A percentile compares a stretch with the other conserved stretches of the same genome.
phyloP scores from a whole-genome alignment of 1,140 invertebrate genomes.

The Eriocheir sinensis region DNA sequence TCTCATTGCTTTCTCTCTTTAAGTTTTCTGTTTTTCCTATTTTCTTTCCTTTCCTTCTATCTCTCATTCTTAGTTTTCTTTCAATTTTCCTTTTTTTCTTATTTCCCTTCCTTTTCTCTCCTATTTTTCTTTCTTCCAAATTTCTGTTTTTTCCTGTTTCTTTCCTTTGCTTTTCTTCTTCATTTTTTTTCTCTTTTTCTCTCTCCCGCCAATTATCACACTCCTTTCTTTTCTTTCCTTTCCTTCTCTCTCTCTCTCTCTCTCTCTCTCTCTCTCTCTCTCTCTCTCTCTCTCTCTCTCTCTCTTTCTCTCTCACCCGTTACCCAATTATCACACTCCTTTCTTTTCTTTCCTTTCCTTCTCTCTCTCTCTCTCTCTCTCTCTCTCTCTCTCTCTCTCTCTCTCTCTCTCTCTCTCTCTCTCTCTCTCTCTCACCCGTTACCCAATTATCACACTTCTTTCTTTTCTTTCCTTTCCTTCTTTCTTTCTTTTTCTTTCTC shows the following conservation, averaged over 20 bases:
- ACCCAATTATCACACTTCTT: neutral
- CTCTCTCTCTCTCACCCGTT: neutral
- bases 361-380: neutral
- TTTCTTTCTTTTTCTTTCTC: neutral
- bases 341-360: constrained; percentile 10
- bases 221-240: neutral
- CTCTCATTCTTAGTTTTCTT: too few species aligned
- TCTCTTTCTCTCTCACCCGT: neutral
- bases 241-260: neutral
- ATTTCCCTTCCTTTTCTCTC: too few species aligned
- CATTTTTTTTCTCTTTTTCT: neutral
- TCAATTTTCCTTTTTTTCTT: too few species aligned
- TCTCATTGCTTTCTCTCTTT: too few species aligned
- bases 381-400: neutral
- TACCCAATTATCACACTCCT: neutral
- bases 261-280: constrained; percentile 33
- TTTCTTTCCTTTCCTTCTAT: too few species aligned
- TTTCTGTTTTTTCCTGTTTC: too few species aligned
- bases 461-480: neutral
- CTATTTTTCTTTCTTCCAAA: neutral
- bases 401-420: neutral
- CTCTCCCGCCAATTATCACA: constrained; percentile 15
- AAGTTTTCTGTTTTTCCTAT: too few species aligned
- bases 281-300: neutral
- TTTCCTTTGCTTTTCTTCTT: neutral